These are phyloP conservation scores for Siniperca obscura DNA, from an alignment of 2,797 vertebrate species.

Conservation along the genomic window DNA sequence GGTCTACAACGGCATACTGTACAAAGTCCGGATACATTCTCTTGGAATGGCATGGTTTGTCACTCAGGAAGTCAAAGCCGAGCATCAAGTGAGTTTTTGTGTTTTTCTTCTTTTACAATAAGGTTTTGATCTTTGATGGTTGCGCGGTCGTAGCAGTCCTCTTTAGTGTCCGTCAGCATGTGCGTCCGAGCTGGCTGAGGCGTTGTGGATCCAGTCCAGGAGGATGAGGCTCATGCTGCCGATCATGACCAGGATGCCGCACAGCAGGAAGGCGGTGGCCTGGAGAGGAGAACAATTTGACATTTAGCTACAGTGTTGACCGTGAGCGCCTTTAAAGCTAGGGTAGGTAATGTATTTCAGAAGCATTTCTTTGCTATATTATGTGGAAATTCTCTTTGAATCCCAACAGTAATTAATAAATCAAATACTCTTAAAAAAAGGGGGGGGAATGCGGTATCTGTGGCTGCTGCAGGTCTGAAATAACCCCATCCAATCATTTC, in stretches of 20 bases:
- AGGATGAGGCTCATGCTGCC: conserved; percentile 92
- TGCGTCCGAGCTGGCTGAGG: conserved; percentile 18
- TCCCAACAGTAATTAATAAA: too few species aligned
- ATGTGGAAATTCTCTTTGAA: neutral
- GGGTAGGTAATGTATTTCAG: too few species aligned
- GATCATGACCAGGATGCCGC: conserved; percentile 92
- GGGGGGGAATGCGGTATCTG: too few species aligned
- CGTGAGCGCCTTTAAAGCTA: neutral
- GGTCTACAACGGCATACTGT: conserved; percentile 89
- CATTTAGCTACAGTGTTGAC: conserved; percentile 9
- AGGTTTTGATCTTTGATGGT: conserved; percentile 38
- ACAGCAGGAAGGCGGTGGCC: conserved; percentile 90
- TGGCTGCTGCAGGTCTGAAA: too few species aligned
- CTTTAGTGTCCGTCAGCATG: conserved; percentile 84
- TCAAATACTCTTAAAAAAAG: too few species aligned
- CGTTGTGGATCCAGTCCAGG: conserved; percentile 89
- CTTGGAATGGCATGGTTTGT: conserved; percentile 95
- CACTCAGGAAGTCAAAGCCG: conserved; percentile 82
- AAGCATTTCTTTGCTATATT: too few species aligned
- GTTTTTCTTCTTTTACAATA: conserved; percentile 53
- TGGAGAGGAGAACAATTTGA: conserved; percentile 64
- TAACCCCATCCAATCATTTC: too few species aligned
- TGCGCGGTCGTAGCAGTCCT: conserved; percentile 19
- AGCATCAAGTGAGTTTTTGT: conserved; percentile 71
- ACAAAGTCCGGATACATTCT: conserved; percentile 94